Evolutionary conservation across 2,888 invertebrate species (phyloP).

Genomic region (Aleiodes leptofemur): DNA sequence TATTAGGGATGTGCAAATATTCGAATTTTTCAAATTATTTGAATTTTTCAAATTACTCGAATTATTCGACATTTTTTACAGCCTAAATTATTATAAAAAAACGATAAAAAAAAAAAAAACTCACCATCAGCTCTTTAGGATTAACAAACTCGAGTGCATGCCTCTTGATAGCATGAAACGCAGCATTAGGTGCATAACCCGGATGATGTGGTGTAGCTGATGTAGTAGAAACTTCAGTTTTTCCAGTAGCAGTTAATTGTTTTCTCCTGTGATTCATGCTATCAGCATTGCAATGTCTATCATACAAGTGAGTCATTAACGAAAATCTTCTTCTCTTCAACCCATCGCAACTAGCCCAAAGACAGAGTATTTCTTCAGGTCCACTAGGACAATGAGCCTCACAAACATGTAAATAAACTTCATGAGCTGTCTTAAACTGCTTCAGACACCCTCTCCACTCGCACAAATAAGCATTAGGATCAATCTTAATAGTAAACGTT

Average conservation of each 20-base stretch:
- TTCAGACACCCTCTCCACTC: constrained; percentile 95
- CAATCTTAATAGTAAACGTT: constrained; percentile 73
- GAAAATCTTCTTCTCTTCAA: constrained; percentile 94
- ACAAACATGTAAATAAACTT: constrained; percentile 92
- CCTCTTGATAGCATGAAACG: constrained; percentile 96
- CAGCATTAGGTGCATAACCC: constrained; percentile 97
- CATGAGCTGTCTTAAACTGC: constrained; percentile 84
- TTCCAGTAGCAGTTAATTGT: constrained; percentile 70
- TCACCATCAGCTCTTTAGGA: constrained; percentile 91
- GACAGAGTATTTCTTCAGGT: constrained; percentile 87
- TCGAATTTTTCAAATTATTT: too few relatives aligned
- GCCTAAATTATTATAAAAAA: too few relatives aligned
- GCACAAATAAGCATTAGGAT: constrained; percentile 79
- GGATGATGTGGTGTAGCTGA: constrained; percentile 82
- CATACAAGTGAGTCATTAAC: constrained; percentile 96
- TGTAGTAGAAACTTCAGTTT: constrained; percentile 74
- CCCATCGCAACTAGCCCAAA: constrained; percentile 94
- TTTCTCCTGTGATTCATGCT: constrained; percentile 71
- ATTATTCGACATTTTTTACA: too few relatives aligned
- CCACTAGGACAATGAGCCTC: constrained; percentile 87
- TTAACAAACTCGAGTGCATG: constrained; percentile 94
- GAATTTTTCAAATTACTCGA: too few relatives aligned
- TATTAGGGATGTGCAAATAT: too few relatives aligned
- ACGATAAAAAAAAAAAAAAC: constrained; percentile 47
- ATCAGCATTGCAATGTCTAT: constrained; percentile 93